Conservation (phyloP, 1,140 invertebrate species). For the Lysiphlebus fabarum region DNA sequence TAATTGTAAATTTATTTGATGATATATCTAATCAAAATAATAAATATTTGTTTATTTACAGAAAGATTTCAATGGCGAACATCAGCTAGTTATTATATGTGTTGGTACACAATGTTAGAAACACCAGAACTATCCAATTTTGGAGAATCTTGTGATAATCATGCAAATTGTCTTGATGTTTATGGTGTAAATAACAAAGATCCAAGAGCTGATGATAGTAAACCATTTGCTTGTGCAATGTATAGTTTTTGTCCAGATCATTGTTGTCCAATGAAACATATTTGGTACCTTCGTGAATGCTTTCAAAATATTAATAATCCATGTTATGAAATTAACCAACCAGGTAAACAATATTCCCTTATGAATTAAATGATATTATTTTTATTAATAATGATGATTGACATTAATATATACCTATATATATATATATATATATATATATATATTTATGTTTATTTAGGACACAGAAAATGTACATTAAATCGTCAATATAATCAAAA, state of each 20-base stretch:
- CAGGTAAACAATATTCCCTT: slow-evolving; percentile 23
- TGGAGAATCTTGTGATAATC: slow-evolving; percentile 61
- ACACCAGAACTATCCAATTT: slow-evolving; percentile 54
- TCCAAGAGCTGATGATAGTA: slow-evolving; percentile 56
- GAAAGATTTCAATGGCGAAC: slow-evolving; percentile 62
- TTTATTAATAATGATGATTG: neutral
- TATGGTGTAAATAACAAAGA: slow-evolving; percentile 49
- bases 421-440: neutral
- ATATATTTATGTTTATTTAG: slow-evolving; percentile 18
- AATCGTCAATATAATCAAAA: slow-evolving; percentile 54
- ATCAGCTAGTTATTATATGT: slow-evolving; percentile 66
- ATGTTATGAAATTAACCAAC: slow-evolving; percentile 45
- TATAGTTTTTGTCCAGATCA: slow-evolving; percentile 68
- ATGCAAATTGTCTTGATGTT: slow-evolving; percentile 57
- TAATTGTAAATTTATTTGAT: neutral
- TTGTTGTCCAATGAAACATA: slow-evolving; percentile 58
- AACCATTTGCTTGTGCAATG: slow-evolving; percentile 59
- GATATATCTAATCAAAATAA: no score
- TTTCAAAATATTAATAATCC: slow-evolving; percentile 49
- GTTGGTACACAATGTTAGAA: slow-evolving; percentile 62
- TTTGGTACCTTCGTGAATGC: slow-evolving; percentile 45
- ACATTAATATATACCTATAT: no score
- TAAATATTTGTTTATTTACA: slow-evolving; percentile 20
- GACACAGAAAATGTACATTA: slow-evolving; percentile 47
- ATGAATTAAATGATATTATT: neutral